Conservation (phyloP, 2,113 vertebrate species). For the Mormoops blainvillei region DNA sequence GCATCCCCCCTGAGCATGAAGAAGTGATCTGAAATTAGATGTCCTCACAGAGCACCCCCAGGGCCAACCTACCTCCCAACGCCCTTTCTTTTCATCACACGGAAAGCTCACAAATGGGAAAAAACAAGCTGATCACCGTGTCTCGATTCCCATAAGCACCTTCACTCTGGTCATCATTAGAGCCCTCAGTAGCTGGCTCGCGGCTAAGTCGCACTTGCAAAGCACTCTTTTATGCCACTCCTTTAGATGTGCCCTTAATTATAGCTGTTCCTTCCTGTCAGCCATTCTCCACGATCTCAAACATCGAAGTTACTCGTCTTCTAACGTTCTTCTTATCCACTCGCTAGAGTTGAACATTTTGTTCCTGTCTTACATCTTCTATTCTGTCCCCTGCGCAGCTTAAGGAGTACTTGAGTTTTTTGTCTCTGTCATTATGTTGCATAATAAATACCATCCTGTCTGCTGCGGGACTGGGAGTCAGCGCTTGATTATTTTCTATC, state of each 20-base stretch:
- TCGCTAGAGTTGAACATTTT: constrained; percentile 60
- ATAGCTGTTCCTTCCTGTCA: constrained; percentile 34
- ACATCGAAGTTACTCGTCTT: constrained; percentile 3
- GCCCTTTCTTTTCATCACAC: neutral
- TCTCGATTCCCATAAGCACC: neutral
- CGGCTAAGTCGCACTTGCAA: constrained; percentile 42
- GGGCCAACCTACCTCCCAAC: neutral
- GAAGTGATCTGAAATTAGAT: neutral
- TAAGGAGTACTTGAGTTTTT: constrained; percentile 55
- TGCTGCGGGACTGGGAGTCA: neutral
- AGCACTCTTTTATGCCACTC: constrained; percentile 5
- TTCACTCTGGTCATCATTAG: constrained; percentile 49
- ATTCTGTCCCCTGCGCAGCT: neutral
- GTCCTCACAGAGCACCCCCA: neutral
- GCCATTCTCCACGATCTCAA: constrained; percentile 9
- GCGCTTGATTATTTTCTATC: neutral
- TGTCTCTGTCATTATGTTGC: neutral
- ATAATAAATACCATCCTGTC: constrained; percentile 9
- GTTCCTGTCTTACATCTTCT: constrained; percentile 39
- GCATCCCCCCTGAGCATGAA: too few relatives aligned
- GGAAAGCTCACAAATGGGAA: neutral
- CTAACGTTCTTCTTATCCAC: constrained; percentile 11
- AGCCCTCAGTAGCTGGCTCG: neutral
- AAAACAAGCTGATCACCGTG: neutral
- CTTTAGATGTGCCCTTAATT: constrained; percentile 51